Evolutionary conservation across 2,888 invertebrate genomes (phyloP), one percentile per base, ranked within the genome.

Genomic region (Trissoscelio sp.): DNA sequence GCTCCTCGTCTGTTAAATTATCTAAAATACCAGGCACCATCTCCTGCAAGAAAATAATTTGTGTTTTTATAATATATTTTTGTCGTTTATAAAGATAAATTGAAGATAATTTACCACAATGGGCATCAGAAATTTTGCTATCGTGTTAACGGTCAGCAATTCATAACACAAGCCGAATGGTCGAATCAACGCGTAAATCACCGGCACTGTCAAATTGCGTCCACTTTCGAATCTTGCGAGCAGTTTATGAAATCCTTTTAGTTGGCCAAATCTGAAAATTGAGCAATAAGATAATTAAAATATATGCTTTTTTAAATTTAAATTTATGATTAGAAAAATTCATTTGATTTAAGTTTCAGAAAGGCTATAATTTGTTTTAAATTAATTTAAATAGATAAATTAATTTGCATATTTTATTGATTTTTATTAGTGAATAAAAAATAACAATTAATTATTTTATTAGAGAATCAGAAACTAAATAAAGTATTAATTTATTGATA

Each of bases 101-200:
- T n/a, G n/a, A n/a, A n/a, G n/a, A 20, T 79, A 72, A 92, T 95
- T 94, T 92, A 96, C 96, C 92, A 97, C 93, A 89, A 98, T 95
- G 74, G 98, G 97, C 93, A 97, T 94, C 87, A 99, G 95, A 92
- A 97, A 98, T 91, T 97, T 97, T 89, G 96, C 95, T 89, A 99
- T 96, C 53, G 98, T 97, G 87, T 96, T 95, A 80, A 96, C 95
- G 44, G 98, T 98, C 83, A 99, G 93, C 83, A 97, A 94, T 91
- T 98, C 98, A 89, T 96, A 96, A 91, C 98, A 98, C 78, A 96
- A 94, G 39, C 98, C 98, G 90, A 99, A 97, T 7, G 99, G 98
- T 87, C 97, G 94, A 83, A 98, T 92, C 82, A 98, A 93, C 85
- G 96, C 95, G 91, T 95, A 95, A 83, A 97, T 96, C 78, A 96